phyloP scores from a whole-genome alignment of 2,888 invertebrate species.

The Drosophila prostipennis region DNA sequence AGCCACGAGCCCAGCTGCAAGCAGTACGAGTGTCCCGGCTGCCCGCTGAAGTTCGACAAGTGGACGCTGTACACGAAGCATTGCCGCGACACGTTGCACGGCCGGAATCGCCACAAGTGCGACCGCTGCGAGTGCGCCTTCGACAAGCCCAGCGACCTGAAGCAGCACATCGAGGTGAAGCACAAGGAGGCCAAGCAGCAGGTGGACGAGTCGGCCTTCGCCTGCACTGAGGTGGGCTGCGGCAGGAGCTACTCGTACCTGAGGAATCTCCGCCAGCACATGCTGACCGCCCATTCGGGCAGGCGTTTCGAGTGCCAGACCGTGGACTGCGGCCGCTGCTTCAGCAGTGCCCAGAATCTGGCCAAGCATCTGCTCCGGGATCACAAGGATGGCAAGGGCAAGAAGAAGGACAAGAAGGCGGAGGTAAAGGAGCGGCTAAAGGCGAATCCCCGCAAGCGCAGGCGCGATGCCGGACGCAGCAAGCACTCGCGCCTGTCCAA shows the following conservation, averaged over 20 bases:
- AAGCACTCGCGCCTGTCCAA: slow-evolving; percentile 71
- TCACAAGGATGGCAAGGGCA: slow-evolving; percentile 40
- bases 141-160: slow-evolving; percentile 85
- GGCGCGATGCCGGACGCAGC: slow-evolving; percentile 79
- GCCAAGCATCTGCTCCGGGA: slow-evolving; percentile 67
- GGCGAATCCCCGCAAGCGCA: slow-evolving; percentile 59
- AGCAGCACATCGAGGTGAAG: slow-evolving; percentile 83
- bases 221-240: slow-evolving; percentile 83
- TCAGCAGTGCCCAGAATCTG: slow-evolving; percentile 78
- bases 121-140: slow-evolving; percentile 85
- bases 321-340: slow-evolving; percentile 66
- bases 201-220: slow-evolving; percentile 40
- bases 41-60: slow-evolving; percentile 81
- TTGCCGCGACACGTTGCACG: slow-evolving; percentile 77
- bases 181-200: slow-evolving; percentile 63
- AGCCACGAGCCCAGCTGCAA: slow-evolving; percentile 84
- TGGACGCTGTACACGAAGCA: slow-evolving; percentile 77
- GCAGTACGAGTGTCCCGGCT: slow-evolving; percentile 83
- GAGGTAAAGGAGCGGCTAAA: neutral
- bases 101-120: slow-evolving; percentile 85
- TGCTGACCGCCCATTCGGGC: slow-evolving; percentile 85
- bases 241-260: slow-evolving; percentile 85
- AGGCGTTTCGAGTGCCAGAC: slow-evolving; percentile 85
- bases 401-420: slow-evolving; percentile 9
- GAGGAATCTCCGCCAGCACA: slow-evolving; percentile 86